Conservation (phyloP, 2,888 invertebrate genomes). For the Polymixis lichenea region DNA sequence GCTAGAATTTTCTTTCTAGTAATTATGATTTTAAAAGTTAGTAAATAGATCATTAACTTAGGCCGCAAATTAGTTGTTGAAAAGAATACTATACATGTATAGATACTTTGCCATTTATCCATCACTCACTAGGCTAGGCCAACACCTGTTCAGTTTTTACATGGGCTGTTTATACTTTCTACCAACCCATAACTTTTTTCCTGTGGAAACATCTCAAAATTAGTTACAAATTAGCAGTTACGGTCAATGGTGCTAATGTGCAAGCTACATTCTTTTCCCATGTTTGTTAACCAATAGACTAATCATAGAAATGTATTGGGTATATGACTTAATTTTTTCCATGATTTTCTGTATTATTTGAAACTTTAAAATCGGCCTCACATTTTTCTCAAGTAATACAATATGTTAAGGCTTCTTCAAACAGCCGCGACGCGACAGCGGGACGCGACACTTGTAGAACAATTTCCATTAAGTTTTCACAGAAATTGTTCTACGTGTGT, state of each 20-base stretch:
- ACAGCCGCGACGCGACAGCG: too few relatives aligned
- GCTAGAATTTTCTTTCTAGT: background rate
- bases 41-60: background rate
- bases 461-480: too few relatives aligned
- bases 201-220: background rate
- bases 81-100: background rate
- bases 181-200: background rate
- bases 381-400: background rate
- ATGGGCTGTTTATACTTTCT: background rate
- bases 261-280: conserved; percentile 18
- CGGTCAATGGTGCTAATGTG: conserved; percentile 15
- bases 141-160: background rate
- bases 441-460: too few relatives aligned
- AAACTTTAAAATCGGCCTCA: background rate
- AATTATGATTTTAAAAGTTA: background rate
- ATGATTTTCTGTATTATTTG: background rate
- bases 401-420: too few relatives aligned
- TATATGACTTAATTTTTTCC: background rate
- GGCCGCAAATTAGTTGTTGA: background rate
- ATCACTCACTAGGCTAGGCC: background rate
- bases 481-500: too few relatives aligned
- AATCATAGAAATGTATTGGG: background rate
- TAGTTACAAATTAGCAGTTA: background rate
- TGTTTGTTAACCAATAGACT: background rate
- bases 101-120: background rate